Evolutionary conservation across 2,888 invertebrate genomes (phyloP).

Genomic region (Crioceris asparagi): DNA sequence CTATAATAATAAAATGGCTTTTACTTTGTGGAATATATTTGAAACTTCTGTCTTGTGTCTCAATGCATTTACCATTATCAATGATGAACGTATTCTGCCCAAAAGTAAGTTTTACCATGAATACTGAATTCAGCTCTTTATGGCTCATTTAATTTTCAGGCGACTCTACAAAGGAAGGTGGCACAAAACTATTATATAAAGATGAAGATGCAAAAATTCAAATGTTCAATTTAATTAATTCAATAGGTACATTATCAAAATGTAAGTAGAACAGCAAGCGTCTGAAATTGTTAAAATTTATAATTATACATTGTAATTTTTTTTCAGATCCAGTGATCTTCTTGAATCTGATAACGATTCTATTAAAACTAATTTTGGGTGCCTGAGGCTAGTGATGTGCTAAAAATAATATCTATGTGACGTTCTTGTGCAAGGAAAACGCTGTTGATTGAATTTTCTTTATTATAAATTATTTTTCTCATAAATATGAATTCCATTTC

Average conservation of each 20-base stretch:
- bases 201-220: conserved; percentile 57
- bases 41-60: conserved; percentile 82
- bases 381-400: conserved; percentile 37
- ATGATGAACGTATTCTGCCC: conserved; percentile 85
- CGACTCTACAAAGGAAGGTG: conserved; percentile 5
- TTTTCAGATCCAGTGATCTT: conserved; percentile 91
- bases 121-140: neutral
- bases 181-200: conserved; percentile 9
- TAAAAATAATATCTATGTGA: too few species aligned
- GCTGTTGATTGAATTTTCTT: too few species aligned
- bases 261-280: conserved; percentile 50
- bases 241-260: conserved; percentile 89
- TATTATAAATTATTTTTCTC: too few species aligned
- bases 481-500: too few species aligned
- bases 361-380: conserved; percentile 80
- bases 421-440: too few species aligned
- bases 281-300: too few species aligned
- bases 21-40: conserved; percentile 85
- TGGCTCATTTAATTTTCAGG: conserved; percentile 6
- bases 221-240: conserved; percentile 77
- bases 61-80: conserved; percentile 88
- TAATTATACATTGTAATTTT: conserved; percentile 6
- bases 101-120: conserved; percentile 80
- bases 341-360: conserved; percentile 75
- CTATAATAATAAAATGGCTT: conserved; percentile 47